Evolutionary conservation across 2,113 vertebrate genomes (phyloP).

Genomic region (Centropristis striata): DNA sequence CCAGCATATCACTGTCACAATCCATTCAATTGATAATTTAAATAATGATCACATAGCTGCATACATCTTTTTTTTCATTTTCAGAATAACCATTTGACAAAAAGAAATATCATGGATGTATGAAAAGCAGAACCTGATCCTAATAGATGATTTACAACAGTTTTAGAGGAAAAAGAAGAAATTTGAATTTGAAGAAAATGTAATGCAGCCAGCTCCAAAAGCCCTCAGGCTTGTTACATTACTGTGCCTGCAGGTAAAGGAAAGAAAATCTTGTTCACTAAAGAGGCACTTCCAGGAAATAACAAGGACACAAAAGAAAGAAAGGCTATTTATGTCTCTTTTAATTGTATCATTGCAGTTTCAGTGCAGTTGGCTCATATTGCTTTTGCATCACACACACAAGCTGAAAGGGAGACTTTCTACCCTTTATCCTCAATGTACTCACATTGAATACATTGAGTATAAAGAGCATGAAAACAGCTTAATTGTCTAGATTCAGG

Average conservation of each 20-base stretch:
- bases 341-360: neutral
- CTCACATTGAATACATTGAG: neutral
- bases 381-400: neutral
- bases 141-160: neutral
- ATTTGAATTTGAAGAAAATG: neutral
- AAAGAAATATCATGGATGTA: neutral
- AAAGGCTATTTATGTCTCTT: neutral
- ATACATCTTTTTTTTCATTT: neutral
- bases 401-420: neutral
- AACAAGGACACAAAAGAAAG: neutral
- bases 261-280: neutral
- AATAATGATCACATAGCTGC: neutral
- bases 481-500: neutral
- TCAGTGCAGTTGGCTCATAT: neutral
- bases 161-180: neutral
- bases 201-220: neutral
- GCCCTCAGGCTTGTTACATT: constrained; percentile 9
- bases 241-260: constrained; percentile 2
- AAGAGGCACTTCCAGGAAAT: neutral
- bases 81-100: neutral
- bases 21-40: neutral
- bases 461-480: neutral
- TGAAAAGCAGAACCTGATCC: neutral
- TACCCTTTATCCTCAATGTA: neutral
- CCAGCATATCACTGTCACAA: neutral